A percentile compares a stretch with the other conserved stretches of the same genome.
These are phyloP conservation scores for Drosophila burlai DNA, from an alignment of 1,140 invertebrate species.

Conservation along the genomic window DNA sequence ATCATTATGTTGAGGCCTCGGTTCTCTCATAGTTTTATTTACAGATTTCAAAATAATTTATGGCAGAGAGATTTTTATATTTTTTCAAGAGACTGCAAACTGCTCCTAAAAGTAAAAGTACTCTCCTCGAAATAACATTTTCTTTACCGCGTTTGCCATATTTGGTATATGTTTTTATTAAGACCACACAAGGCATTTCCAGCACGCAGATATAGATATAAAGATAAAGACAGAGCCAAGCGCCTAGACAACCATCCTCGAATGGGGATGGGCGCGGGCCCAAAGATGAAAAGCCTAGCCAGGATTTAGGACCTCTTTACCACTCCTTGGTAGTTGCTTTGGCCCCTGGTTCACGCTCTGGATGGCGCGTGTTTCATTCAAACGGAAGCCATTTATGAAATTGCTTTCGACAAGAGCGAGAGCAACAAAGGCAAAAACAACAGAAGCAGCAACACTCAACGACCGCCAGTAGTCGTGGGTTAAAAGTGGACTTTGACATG, in stretches of 20 bases:
- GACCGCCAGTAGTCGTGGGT: conserved; percentile 37
- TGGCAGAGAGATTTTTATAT: neutral
- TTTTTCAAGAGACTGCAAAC: neutral
- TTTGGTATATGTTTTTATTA: conserved; percentile 68
- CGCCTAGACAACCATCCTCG: conserved; percentile 33
- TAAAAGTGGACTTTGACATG: conserved; percentile 58
- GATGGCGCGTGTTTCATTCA: conserved; percentile 65
- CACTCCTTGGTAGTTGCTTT: neutral
- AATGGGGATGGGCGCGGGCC: neutral
- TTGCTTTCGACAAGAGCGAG: conserved; percentile 68
- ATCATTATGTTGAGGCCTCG: neutral
- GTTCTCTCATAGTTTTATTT: neutral
- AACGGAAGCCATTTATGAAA: conserved; percentile 81
- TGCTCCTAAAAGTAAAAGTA: neutral
- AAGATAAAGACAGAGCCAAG: conserved; percentile 5
- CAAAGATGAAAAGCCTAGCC: conserved; percentile 25
- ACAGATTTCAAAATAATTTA: neutral
- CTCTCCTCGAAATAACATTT: neutral
- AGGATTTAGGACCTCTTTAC: conserved; percentile 4
- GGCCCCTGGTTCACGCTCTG: conserved; percentile 1
- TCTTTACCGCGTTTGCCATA: neutral
- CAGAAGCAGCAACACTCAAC: conserved; percentile 28
- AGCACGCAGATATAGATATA: conserved; percentile 45
- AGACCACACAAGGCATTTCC: conserved; percentile 28
- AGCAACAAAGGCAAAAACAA: conserved; percentile 36